Evolutionary conservation across 2,797 vertebrate species (phyloP).

Genomic region (Silurus lanzhouensis): DNA sequence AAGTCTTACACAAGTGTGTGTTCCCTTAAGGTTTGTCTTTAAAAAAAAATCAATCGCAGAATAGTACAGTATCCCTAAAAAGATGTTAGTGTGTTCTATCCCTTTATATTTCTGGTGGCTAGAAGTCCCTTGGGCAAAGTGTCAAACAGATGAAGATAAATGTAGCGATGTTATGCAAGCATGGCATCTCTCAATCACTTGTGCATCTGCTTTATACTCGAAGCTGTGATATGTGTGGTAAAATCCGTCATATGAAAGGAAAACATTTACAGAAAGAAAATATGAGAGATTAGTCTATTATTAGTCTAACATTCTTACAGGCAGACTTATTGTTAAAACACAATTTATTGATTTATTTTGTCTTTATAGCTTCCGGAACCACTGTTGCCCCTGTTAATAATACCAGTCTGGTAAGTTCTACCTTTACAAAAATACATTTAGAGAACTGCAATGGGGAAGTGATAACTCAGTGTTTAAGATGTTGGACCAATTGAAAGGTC

Average conservation of each 20-base stretch:
- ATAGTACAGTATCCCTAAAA: neutral
- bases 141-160: neutral
- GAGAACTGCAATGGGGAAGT: too few species aligned
- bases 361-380: constrained; percentile 39
- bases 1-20: neutral
- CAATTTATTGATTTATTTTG: constrained; percentile 2
- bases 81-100: neutral
- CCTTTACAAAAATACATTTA: too few species aligned
- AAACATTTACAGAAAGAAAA: neutral
- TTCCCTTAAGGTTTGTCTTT: neutral
- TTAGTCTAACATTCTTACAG: too few species aligned
- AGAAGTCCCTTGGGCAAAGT: neutral
- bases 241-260: neutral
- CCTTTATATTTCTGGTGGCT: neutral
- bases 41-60: neutral
- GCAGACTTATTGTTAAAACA: neutral
- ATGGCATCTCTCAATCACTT: neutral
- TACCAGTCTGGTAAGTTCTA: constrained; percentile 19
- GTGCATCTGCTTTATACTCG: neutral
- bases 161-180: neutral
- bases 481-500: too few species aligned
- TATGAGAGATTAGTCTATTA: too few species aligned
- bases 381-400: neutral
- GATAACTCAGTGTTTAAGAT: too few species aligned
- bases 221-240: neutral